Percentiles rank a stretch among this genome's conserved stretches.
phyloP scores from a whole-genome alignment of 53 echinoderm and acorn worm genomes.

The Paracentrotus lividus region DNA sequence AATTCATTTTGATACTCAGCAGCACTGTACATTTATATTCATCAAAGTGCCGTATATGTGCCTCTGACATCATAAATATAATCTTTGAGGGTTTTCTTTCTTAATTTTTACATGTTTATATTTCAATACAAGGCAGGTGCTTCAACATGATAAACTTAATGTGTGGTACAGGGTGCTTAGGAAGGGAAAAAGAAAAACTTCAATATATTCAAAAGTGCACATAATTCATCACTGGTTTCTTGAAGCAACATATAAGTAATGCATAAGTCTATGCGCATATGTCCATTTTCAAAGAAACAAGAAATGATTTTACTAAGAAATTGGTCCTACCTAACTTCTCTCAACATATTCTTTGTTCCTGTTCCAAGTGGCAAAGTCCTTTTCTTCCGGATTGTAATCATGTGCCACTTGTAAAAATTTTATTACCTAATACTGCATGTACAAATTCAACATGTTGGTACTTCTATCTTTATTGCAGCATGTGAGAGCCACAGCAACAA shows the following conservation, averaged over 20 bases:
- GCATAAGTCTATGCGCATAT: too few relatives aligned
- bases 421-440: background rate
- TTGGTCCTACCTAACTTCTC: background rate
- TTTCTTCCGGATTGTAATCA: background rate
- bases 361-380: background rate
- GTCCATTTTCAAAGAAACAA: too few relatives aligned
- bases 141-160: constrained; percentile 30
- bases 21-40: constrained; percentile 35
- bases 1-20: constrained; percentile 6
- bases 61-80: constrained; percentile 42
- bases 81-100: too few relatives aligned
- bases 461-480: background rate
- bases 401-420: background rate
- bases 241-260: too few relatives aligned
- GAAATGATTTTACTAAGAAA: constrained; percentile 4
- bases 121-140: constrained; percentile 46
- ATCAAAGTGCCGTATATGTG: background rate
- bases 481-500: background rate
- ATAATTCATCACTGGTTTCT: too few relatives aligned
- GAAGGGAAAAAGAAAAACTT: background rate
- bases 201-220: constrained; percentile 35
- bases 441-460: background rate
- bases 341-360: background rate
- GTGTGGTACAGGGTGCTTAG: constrained; percentile 18
- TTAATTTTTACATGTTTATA: constrained; percentile 33